Conservation (phyloP, 2,113 vertebrate genomes). For the Crotalus horridus region DNA sequence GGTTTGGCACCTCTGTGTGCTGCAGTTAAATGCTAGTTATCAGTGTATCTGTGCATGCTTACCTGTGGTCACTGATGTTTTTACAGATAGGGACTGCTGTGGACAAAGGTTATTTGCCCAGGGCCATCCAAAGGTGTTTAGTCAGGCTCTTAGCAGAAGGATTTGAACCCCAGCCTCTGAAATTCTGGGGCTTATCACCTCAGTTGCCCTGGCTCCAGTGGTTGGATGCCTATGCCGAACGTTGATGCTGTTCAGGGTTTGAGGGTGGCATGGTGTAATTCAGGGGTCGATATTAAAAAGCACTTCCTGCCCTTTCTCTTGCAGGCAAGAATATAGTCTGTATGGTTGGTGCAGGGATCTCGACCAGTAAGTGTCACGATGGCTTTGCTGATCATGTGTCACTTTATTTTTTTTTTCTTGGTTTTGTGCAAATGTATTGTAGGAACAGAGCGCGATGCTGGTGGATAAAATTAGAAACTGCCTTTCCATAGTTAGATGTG, state of each 20-base stretch:
- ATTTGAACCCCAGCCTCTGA: not conserved
- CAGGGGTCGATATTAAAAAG: not conserved
- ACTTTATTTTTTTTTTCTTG: not conserved
- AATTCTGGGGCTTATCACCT: not conserved
- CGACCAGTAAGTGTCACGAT: conserved; percentile 75
- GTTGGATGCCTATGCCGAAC: not conserved
- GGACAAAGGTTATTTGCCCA: not conserved
- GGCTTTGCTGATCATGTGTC: accelerated
- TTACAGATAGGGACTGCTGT: not conserved
- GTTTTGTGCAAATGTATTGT: not conserved
- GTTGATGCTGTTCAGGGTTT: not conserved
- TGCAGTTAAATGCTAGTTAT: not conserved
- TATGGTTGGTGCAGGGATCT: conserved; percentile 89
- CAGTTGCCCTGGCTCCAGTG: not conserved
- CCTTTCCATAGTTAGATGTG: not conserved
- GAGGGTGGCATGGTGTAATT: not conserved
- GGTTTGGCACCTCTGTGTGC: not conserved
- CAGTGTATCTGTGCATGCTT: not conserved
- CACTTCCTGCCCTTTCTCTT: not conserved
- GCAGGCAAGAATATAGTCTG: conserved; percentile 87
- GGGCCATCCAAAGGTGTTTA: not conserved
- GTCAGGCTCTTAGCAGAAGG: not conserved
- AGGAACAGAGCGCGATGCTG: no score
- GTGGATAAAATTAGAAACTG: not conserved
- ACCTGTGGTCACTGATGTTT: no score